Evolutionary conservation across 2,888 invertebrate genomes (phyloP), one percentile per base, ranked within the genome.

Genomic region (Drosophila suboccidentalis): DNA sequence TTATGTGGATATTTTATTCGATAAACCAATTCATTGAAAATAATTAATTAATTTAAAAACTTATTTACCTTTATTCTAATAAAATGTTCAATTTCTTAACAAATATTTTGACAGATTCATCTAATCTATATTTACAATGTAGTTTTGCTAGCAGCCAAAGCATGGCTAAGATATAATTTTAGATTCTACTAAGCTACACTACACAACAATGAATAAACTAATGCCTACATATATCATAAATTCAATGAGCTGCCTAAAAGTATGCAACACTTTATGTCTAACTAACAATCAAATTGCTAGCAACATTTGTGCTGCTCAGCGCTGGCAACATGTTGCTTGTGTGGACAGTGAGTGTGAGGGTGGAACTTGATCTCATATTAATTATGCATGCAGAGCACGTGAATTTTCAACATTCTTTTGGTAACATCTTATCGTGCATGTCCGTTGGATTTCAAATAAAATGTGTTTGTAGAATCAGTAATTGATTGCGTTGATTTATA

Each of bases 381-480:
- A 41, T 41, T 50, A 10, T n/a, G 8, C 13, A 63, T 57, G 39
- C 62, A 39, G 10, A 11, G 1, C 58, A 63, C 49, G 63, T 39
- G 8, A 22, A 13, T 36, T 58, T 22, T 43, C 34, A 22, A 51
- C 43, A 51, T 34, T 50, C 59, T 51, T 65, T n/a, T 47, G 29
- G 22, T 26, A 43, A 34, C 49, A 41, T 36, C 34, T 64, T 43
- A 38, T 41, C 51, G 51, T 51, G 51, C 43, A 51, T 64, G 49
- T n/a, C 26, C 50, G 49, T 49, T 49, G 38, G 10, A 9, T 19
- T 54, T 43, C 5, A 5, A 49, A 57, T 53, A 13, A 44, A 26
- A 38, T 41, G 26, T 80, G 69, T 57, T 64, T 32, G 15, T 61
- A n/a, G 84, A 83, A 89, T 81, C 26, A 22, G 39, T 57, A 83